Percentiles rank a stretch among this genome's conserved stretches.
These are phyloP conservation scores for Drosophila athabasca DNA, from an alignment of 1,140 invertebrate genomes.

Conservation along the genomic window DNA sequence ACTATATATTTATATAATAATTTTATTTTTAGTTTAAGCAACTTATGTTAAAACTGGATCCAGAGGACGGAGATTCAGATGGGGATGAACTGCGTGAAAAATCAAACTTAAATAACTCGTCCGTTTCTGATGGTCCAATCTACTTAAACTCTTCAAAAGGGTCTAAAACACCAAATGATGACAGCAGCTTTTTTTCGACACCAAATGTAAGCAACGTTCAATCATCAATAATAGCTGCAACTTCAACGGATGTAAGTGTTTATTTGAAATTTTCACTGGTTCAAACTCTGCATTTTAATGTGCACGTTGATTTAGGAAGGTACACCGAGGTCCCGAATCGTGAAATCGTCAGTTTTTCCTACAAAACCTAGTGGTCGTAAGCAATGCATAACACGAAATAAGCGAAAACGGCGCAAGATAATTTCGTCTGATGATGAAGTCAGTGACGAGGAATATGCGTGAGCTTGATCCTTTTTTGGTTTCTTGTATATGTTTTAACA, in stretches of 20 bases:
- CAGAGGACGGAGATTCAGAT: slow-evolving; percentile 89
- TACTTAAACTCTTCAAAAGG: slow-evolving; percentile 35
- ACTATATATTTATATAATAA: neutral
- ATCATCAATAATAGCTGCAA: slow-evolving; percentile 11
- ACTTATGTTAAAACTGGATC: slow-evolving; percentile 93
- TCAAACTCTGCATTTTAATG: slow-evolving; percentile 3
- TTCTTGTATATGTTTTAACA: slow-evolving; percentile 14
- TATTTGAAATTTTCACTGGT: neutral
- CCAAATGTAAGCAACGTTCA: slow-evolving; percentile 35
- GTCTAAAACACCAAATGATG: slow-evolving; percentile 35
- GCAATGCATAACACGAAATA: slow-evolving; percentile 49
- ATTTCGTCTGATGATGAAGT: slow-evolving; percentile 68
- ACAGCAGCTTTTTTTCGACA: slow-evolving; percentile 7
- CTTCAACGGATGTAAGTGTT: slow-evolving; percentile 29
- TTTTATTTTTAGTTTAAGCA: slow-evolving; percentile 89
- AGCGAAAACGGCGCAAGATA: slow-evolving; percentile 66
- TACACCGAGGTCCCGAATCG: slow-evolving; percentile 32
- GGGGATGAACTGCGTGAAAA: slow-evolving; percentile 86
- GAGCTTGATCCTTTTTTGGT: slow-evolving; percentile 33
- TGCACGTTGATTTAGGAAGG: slow-evolving; percentile 34
- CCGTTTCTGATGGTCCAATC: slow-evolving; percentile 26
- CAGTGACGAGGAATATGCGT: slow-evolving; percentile 69
- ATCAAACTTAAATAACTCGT: slow-evolving; percentile 61
- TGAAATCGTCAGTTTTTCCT: slow-evolving; percentile 32
- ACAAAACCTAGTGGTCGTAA: slow-evolving; percentile 53